Conservation (phyloP, 2,113 vertebrate species). For the Maylandia zebra region DNA sequence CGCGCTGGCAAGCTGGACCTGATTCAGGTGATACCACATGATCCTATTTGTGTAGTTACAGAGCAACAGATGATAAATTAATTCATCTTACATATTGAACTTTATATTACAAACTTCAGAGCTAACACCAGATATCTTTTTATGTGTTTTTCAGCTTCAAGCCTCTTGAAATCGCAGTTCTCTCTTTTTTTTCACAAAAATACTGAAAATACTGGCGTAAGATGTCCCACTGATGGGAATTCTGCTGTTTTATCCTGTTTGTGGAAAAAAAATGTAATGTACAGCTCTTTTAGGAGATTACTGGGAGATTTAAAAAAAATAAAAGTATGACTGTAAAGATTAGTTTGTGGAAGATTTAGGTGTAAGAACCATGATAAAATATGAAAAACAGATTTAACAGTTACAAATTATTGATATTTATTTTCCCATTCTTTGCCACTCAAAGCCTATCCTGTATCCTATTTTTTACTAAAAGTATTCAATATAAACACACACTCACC, state of each 20-base stretch:
- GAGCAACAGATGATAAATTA: not conserved
- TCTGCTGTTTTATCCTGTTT: not conserved
- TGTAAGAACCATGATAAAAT: not conserved
- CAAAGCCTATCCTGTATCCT: not conserved
- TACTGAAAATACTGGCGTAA: fast-evolving
- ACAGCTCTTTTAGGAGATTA: not conserved
- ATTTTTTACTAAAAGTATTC: not conserved
- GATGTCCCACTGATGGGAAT: not conserved
- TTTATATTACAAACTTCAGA: not conserved
- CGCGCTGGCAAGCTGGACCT: conserved; percentile 29
- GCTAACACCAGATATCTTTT: not conserved
- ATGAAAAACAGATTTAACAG: not conserved
- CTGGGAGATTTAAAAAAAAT: fast-evolving
- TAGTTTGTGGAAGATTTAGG: fast-evolving
- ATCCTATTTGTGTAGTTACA: not conserved
- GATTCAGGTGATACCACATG: conserved; percentile 26
- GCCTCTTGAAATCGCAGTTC: not conserved
- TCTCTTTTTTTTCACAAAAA: not conserved
- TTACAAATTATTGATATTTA: not conserved
- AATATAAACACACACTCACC: not conserved
- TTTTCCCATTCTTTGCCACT: not conserved
- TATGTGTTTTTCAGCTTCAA: not conserved
- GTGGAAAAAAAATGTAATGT: not conserved
- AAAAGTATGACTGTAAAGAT: not conserved
- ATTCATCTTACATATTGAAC: not conserved